Evolutionary conservation across 2,797 vertebrate species (phyloP).

Genomic region (Cryptoprocta ferox): DNA sequence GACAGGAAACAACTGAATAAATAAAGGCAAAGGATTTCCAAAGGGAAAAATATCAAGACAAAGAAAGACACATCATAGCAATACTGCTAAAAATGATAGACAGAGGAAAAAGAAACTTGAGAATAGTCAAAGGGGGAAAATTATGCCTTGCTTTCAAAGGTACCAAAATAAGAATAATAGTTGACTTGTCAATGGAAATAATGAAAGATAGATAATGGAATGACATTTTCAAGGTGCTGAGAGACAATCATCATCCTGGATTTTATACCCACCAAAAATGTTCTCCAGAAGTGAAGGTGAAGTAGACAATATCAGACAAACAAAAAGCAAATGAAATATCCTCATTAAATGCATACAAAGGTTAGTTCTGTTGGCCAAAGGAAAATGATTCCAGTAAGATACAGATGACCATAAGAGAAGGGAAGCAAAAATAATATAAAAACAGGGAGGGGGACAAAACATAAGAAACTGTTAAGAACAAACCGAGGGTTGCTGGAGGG

Average conservation of each 20-base stretch:
- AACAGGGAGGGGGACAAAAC: too few relatives aligned
- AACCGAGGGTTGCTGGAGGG: too few relatives aligned
- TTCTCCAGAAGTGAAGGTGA: neutral
- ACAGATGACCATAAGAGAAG: too few relatives aligned
- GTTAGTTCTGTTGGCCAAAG: neutral
- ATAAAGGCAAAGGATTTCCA: neutral
- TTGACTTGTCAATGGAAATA: neutral
- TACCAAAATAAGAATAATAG: neutral
- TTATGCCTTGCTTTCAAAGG: neutral
- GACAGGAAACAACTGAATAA: neutral
- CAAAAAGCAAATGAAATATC: neutral
- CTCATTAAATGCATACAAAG: neutral
- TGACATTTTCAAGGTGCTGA: neutral
- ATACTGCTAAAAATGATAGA: neutral
- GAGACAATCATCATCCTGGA: neutral
- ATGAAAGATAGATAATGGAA: neutral
- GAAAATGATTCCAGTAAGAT: neutral
- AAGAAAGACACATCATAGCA: neutral
- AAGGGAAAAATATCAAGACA: neutral
- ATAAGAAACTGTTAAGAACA: too few relatives aligned
- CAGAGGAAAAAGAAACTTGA: neutral
- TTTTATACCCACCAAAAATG: constrained; percentile 35
- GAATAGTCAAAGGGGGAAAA: neutral
- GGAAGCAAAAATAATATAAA: too few relatives aligned
- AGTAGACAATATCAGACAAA: neutral